A percentile compares a stretch with the other conserved stretches of the same genome.
Conservation (phyloP, 2,888 invertebrate species). For the Lasioglossum calceatum region DNA sequence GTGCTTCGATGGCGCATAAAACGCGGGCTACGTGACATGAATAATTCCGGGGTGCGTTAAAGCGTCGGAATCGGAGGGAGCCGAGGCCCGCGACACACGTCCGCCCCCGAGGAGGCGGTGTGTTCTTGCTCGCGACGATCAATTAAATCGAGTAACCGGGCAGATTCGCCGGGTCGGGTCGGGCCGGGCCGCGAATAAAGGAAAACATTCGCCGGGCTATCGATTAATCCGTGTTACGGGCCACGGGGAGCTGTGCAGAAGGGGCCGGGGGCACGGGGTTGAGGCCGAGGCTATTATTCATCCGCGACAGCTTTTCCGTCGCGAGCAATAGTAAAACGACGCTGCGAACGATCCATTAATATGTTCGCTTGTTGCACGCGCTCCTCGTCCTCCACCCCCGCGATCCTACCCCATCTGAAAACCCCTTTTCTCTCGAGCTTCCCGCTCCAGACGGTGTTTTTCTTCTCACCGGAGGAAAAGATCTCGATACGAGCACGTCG, state of each 20-base stretch:
- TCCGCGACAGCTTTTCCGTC: constrained; percentile 51
- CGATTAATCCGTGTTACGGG: constrained; percentile 58
- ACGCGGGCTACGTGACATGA: constrained; percentile 81
- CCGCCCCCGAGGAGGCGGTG: constrained; percentile 32
- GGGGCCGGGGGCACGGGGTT: not conserved
- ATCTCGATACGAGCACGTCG: constrained; percentile 33
- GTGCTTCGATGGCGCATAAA: constrained; percentile 77
- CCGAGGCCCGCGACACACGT: constrained; percentile 42
- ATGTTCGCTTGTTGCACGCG: constrained; percentile 54
- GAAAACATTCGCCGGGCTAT: constrained; percentile 59
- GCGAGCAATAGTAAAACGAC: constrained; percentile 43
- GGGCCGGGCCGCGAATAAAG: constrained; percentile 56
- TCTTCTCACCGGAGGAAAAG: constrained; percentile 25
- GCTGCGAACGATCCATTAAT: constrained; percentile 61
- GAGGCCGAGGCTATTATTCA: constrained; percentile 62
- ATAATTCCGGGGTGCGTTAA: constrained; percentile 77
- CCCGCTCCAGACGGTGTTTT: not conserved
- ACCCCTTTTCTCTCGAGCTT: not conserved
- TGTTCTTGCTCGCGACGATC: constrained; percentile 44
- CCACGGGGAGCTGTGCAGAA: not conserved
- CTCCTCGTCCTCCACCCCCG: not conserved
- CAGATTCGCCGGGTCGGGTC: constrained; percentile 25
- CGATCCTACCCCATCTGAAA: not conserved
- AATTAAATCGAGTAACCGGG: constrained; percentile 57
- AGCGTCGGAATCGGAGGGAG: constrained; percentile 52